Evolutionary conservation across 2,113 vertebrate genomes (phyloP).

Genomic region (Bufo bufo): DNA sequence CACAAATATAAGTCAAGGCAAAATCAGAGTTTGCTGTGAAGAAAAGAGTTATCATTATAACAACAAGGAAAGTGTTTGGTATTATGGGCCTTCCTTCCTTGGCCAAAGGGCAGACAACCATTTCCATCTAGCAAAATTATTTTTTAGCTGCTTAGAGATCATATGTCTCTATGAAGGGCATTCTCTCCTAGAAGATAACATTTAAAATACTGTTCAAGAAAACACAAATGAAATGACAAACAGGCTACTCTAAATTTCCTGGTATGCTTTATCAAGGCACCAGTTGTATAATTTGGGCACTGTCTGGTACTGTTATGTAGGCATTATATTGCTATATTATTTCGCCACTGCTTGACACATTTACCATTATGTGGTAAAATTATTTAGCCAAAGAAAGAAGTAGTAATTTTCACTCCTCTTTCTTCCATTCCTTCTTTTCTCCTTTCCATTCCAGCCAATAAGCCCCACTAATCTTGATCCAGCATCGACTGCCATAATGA

Average conservation of each 20-base stretch:
- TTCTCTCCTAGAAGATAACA: neutral
- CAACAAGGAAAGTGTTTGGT: neutral
- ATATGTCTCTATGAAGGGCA: neutral
- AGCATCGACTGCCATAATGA: neutral
- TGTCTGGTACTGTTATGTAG: neutral
- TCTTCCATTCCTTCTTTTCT: neutral
- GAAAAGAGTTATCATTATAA: neutral
- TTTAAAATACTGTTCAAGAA: neutral
- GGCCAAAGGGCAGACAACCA: neutral
- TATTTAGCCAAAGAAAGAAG: neutral
- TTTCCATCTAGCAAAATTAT: neutral
- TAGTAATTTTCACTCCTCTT: neutral
- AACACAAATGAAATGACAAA: neutral
- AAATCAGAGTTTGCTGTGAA: neutral
- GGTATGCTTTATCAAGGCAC: neutral
- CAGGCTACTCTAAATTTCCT: neutral
- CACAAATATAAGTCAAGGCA: neutral
- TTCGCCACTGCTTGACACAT: neutral
- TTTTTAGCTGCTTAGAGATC: neutral
- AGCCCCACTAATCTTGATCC: neutral
- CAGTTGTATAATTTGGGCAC: neutral
- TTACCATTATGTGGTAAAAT: neutral
- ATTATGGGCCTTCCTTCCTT: neutral
- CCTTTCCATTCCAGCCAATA: neutral
- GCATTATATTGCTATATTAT: neutral